Evolutionary conservation across 2,797 vertebrate genomes (phyloP), one percentile per base, ranked within the genome.

Genomic region (Enteromius argenteus): DNA sequence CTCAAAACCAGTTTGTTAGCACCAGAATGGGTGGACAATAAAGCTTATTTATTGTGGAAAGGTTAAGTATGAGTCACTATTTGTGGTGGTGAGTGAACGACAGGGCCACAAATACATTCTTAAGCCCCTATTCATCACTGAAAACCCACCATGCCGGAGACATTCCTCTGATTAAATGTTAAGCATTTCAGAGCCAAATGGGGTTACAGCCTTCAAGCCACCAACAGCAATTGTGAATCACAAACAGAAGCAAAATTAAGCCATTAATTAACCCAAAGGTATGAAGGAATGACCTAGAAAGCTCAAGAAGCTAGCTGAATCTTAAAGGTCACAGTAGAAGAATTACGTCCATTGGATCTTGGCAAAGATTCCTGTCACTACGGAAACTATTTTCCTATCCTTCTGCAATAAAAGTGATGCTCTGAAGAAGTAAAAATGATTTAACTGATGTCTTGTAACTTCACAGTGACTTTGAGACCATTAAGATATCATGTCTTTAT

Each of bases 51-150:
- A 79, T 66, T 49, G 76, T 44, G 76, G 60, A 89, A 90, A 92
- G 87, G 86, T 88, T 87, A 90, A 44, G 89, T 89, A 88, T 90
- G 81, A 91, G 85, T 92, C 88, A 90, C 86, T 27, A 10, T 44
- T 79, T 68, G 51, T 27, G 78, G 56, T 71, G 71, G 46, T 27
- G n/a, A 73, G 78, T n/a, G 71, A 49, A 73, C 15, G 51, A 44
- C 67, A 79, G 60, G 76, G 76, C 68, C 84, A 77, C 67, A 77
- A 53, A 83, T 73, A 77, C 56, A 67, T 53, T 75, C 71, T 82
- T 81, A 67, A 67, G 23, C 6, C n/a, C 39, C 60, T 53, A 44
- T 35, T 83, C 73, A 82, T 39, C 42, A 74, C 23, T 7, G 35
- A 83, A 66, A 67, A 14, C 44, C 44, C 32, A 30, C 71, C 30